Percentiles rank a stretch among this genome's conserved stretches.
These are phyloP conservation scores for Lepidurus couesii DNA, from an alignment of 1,140 invertebrate genomes.

Conservation along the genomic window DNA sequence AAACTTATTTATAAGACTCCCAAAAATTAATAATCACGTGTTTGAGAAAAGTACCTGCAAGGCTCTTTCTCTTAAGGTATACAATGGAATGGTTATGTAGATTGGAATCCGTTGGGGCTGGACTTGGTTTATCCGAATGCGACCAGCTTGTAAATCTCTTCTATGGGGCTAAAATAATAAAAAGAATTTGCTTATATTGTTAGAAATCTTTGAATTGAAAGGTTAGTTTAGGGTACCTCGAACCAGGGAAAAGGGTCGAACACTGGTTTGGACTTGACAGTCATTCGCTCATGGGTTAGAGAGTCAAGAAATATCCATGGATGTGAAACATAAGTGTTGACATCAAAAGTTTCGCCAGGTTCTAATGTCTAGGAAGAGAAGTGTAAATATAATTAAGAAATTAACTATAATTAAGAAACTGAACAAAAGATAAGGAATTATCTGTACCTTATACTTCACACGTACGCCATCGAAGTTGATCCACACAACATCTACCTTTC, in stretches of 20 bases:
- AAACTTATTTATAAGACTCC: no score
- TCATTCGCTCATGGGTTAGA: conserved; percentile 53
- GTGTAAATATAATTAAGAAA: neutral
- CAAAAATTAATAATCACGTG: neutral
- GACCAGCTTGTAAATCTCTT: conserved; percentile 25
- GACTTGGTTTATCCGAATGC: conserved; percentile 7
- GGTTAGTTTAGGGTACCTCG: conserved; percentile 21
- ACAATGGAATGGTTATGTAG: conserved; percentile 31
- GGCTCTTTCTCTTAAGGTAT: conserved; percentile 28
- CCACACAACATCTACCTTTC: conserved; percentile 64
- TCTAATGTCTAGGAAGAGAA: conserved; percentile 43
- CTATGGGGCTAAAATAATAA: conserved; percentile 5
- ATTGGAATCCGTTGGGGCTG: conserved; percentile 29
- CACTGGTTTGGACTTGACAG: conserved; percentile 42
- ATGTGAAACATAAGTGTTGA: conserved; percentile 65
- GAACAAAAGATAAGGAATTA: neutral
- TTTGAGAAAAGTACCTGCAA: conserved; percentile 22
- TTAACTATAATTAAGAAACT: conserved; percentile 12
- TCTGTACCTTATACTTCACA: conserved; percentile 49
- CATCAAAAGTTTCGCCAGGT: conserved; percentile 51
- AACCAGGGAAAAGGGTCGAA: conserved; percentile 39
- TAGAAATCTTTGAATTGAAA: neutral
- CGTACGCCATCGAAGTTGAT: conserved; percentile 60
- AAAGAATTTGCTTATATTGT: neutral
- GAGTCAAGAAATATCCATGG: conserved; percentile 64